A percentile compares a stretch with the other conserved stretches of the same genome.
These are phyloP conservation scores for Sapajus apella DNA, from an alignment of 2,113 vertebrate species.

Conservation along the genomic window DNA sequence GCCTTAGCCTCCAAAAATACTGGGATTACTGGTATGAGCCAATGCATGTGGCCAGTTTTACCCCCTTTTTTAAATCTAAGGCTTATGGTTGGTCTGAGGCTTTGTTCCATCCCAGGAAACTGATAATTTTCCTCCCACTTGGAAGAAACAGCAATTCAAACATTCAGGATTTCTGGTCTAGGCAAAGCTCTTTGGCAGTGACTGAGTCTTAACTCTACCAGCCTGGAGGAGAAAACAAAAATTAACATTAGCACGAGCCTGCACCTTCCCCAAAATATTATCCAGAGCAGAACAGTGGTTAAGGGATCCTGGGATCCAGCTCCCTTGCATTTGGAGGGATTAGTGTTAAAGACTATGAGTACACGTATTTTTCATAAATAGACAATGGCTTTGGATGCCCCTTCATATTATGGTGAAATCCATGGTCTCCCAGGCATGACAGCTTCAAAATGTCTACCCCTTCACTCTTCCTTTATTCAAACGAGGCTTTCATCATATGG, in stretches of 20 bases:
- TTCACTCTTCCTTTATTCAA: neutral
- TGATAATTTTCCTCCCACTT: too few relatives aligned
- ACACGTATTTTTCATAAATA: neutral
- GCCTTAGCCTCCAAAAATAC: too few relatives aligned
- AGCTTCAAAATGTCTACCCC: too few relatives aligned
- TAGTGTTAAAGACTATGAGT: neutral
- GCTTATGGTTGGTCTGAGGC: too few relatives aligned
- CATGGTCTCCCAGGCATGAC: neutral
- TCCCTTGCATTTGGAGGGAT: too few relatives aligned
- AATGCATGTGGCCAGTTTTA: too few relatives aligned
- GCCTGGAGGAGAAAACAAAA: neutral
- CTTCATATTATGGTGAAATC: neutral
- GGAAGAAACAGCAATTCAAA: too few relatives aligned
- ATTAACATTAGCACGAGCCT: neutral
- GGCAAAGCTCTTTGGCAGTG: neutral
- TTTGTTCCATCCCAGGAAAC: too few relatives aligned
- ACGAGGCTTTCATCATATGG: neutral
- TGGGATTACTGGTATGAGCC: too few relatives aligned
- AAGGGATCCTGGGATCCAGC: neutral
- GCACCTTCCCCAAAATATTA: neutral
- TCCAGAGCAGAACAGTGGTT: neutral
- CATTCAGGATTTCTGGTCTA: too few relatives aligned
- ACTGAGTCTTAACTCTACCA: neutral
- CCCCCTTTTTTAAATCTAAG: too few relatives aligned
- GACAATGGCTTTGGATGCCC: neutral